Base-by-base conservation (phyloP, 2,797 vertebrate species). In the Triplophysa bombifrons region DNA sequence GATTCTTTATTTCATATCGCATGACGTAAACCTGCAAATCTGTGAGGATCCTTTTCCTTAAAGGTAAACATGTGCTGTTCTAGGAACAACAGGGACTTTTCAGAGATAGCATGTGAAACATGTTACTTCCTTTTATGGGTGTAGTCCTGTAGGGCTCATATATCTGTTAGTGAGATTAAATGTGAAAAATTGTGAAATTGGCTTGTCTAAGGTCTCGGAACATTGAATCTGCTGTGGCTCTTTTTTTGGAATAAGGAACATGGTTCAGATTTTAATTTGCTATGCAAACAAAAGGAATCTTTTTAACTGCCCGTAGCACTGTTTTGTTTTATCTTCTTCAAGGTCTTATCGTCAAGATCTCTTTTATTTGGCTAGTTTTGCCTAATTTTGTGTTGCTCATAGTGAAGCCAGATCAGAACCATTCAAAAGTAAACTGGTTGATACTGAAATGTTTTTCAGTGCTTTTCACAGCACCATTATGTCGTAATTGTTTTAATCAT, bases 91-190 rank as follows among this genome's bases (percentile, higher is more conserved):
- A 4, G 13, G 25, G 67, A 50, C 55, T 50, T 61, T 77, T 69
- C 5, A 61, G 19, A 76, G 34, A 38, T 55, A 17, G n/a, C 65
- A 68, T 68, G 9, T 48, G 19, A 76, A 58, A 58, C 22, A 20
- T 76, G 51, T 19, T 60, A 60, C 65, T 69, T 77, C 75, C 75
- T 69, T 55, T 77, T 50, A 69, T 69, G 55, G 75, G 75, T 61
- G 75, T 69, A 77, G 38, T 34, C 63, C 22, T 20, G 25, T 27
- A 73, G 12, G 56, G 56, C 56, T 60, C 22, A 17, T 48, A 27
- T 48, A 34, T 76, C 65, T 34, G 38, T 44, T 44, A 65, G 38
- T 9, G 41, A 76, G 53, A 48, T 69, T 77, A 60, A 68, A 58
- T 34, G 9, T 48, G 53, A 68, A 38, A 46, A 48, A 48, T 11